A percentile compares a stretch with the other conserved stretches of the same genome.
These are phyloP conservation scores for Eutrigla gurnardus DNA, from an alignment of 2,797 vertebrate species.

Conservation along the genomic window DNA sequence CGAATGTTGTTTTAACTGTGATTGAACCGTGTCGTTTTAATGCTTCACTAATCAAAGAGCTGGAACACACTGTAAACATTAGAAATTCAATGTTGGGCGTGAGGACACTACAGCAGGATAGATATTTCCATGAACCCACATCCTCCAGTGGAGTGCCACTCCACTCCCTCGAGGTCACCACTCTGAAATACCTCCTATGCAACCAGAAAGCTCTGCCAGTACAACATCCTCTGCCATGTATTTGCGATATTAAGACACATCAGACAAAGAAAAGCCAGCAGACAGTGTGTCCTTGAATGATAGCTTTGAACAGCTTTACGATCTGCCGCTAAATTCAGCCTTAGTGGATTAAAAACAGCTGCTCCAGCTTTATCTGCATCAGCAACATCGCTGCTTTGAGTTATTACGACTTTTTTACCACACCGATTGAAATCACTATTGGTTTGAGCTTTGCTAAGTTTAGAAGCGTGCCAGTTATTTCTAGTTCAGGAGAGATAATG, in stretches of 20 bases:
- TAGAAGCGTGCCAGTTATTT: slow-evolving; percentile 20
- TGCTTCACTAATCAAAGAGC: background rate
- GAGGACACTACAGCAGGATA: background rate
- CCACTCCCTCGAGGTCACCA: background rate
- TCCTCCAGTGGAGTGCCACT: slow-evolving; percentile 3
- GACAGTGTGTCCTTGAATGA: slow-evolving; percentile 9
- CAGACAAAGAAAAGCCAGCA: slow-evolving; percentile 14
- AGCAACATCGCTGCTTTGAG: slow-evolving; percentile 9
- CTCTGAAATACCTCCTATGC: slow-evolving; percentile 1
- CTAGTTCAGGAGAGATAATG: slow-evolving; percentile 16
- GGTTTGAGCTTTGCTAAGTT: slow-evolving; percentile 17
- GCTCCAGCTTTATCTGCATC: slow-evolving; percentile 22
- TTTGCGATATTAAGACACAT: slow-evolving; percentile 20
- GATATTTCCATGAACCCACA: background rate
- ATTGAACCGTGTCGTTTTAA: background rate
- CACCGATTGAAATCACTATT: slow-evolving; percentile 21
- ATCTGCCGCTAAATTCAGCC: background rate
- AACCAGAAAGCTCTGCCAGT: background rate
- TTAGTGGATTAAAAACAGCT: slow-evolving; percentile 1
- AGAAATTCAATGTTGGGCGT: background rate
- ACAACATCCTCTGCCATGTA: background rate
- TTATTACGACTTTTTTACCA: slow-evolving; percentile 33
- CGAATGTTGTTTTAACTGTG: background rate
- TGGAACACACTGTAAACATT: background rate
- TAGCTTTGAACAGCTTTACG: background rate